Base-by-base conservation (phyloP, 2,888 invertebrate genomes). In the Drosophila colorata region DNA sequence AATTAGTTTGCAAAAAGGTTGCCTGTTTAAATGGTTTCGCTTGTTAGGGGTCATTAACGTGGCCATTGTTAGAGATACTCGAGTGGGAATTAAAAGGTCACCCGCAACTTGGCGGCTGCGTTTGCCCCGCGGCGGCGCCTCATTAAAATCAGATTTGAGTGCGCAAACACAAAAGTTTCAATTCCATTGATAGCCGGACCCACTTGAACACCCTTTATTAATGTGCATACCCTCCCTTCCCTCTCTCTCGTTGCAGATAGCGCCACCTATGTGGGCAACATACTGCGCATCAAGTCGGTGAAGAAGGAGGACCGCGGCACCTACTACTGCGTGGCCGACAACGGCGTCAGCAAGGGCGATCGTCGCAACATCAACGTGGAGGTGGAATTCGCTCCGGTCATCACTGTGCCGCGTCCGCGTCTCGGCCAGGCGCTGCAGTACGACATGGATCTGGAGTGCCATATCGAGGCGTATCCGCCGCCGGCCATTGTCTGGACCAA, bases 371-470 rank as follows among this genome's bases (percentile, higher is more conserved):
- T 98, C 76, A 97, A 97, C 72, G 94, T 98, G 38, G 98, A 98
- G 91, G 97, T 98, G 20, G 97, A 97, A 90, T 97, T 98, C 87
- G 94, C 97, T 0, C 98, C 98, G 0, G 97, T 97, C 0, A 96
- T 98, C 46, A 95, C 95, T 0, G 96, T 96, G 11, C 97, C 97
- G 0, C 93, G 96, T 18, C 97, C 97, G 0, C 93, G 97, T 20
- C 93, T 97, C 33, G 97, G 97, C 11, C 94, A 95, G 93, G 98
- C 98, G 0, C 93, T 98, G 9, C 98, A 98, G 90, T 98, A 97
- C 89, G 97, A 98, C 85, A 98, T 98, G 96, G 97, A 98, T 88
- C 92, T 98, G 72, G 98, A 98, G 89, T 98, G 98, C 88, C 98
- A 98, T 91, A 96, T 98, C 13, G 97, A 97, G 90, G 98, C 98